Base-by-base conservation (phyloP, 35 echinoderm and acorn worm genomes). In the Stichopus chloronotus region DNA sequence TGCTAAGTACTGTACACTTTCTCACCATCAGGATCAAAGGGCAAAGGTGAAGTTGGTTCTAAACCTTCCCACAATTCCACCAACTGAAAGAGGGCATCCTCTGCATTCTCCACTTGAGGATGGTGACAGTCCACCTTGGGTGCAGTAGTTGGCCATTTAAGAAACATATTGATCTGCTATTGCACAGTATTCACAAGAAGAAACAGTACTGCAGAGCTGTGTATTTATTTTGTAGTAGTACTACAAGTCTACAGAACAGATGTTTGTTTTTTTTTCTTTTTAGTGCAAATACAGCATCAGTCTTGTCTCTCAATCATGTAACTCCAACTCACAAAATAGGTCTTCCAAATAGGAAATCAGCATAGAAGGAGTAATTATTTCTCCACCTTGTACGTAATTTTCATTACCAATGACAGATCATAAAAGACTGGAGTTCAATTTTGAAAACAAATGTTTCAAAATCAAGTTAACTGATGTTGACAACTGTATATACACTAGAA, bases 21-120 rank as follows among this genome's bases (percentile, higher is more conserved):
- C 30, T 43, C 61, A 79, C 77, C 77, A 22, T 79, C 77, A 79
- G 77, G 77, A 52, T 79, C 77, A 52, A 79, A 79, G 43, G 22
- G 77, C 9, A 79, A 5, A 25, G 77, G 77, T 14, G 77, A 22
- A 79, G 77, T 22, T 22, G 77, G 77, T 79, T 79, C 77, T 23
- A 19, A 13, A 5, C 20, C n/a, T n/a, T 79, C 43, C 77, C 77
- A 79, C 5, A 10, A 19, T 52, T 79, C 77, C 10, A 79, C 77
- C 5, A 79, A 79, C 22, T 79, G 20, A 52, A 25, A 25, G 9
- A 25, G 77, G 20, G 21, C 77, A 10, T 79, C 5, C 21, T 25
- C 20, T 22, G 5, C 77, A 79, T 21, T 21, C 22, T 22, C 77
- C 43, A 52, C 43, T 79, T 13, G 77, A 25, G 9, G 10, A 25